These are phyloP conservation scores for Cetonia aurata DNA, from an alignment of 2,888 invertebrate species.

Conservation along the genomic window DNA sequence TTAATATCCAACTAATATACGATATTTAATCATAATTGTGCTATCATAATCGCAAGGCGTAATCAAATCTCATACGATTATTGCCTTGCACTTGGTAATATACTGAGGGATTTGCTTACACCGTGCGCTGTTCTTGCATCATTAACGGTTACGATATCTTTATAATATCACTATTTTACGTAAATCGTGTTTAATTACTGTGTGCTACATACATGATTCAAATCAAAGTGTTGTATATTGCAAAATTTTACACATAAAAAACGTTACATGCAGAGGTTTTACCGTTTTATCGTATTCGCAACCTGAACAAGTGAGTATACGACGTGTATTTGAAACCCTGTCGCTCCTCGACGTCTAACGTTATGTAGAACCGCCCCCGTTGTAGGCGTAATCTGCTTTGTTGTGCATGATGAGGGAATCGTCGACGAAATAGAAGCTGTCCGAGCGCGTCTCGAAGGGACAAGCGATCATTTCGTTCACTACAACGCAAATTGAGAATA, in stretches of 20 bases:
- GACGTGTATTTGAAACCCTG: constrained; percentile 29
- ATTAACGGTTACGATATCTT: constrained; percentile 10
- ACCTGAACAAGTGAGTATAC: constrained; percentile 17
- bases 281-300: constrained; percentile 3
- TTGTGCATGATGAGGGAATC: constrained; percentile 98
- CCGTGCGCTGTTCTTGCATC: background rate
- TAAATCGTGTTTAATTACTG: constrained; percentile 24
- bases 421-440: constrained; percentile 99
- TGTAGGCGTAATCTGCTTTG: constrained; percentile 98
- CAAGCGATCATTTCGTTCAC: constrained; percentile 96
- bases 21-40: constrained; percentile 20
- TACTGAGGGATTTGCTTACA: constrained; percentile 10
- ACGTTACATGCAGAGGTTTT: constrained; percentile 28
- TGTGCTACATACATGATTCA: constrained; percentile 20
- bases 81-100: background rate
- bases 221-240: constrained; percentile 28
- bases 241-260: constrained; percentile 35
- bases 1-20: constrained; percentile 26
- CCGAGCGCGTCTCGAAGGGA: constrained; percentile 97
- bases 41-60: constrained; percentile 16
- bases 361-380: constrained; percentile 75
- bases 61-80: background rate
- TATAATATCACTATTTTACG: constrained; percentile 23
- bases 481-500: constrained; percentile 59
- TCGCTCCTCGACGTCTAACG: constrained; percentile 35